A percentile compares a stretch with the other conserved stretches of the same genome.
phyloP scores from a whole-genome alignment of 2,888 invertebrate species.

The Drosophila acutilabella region DNA sequence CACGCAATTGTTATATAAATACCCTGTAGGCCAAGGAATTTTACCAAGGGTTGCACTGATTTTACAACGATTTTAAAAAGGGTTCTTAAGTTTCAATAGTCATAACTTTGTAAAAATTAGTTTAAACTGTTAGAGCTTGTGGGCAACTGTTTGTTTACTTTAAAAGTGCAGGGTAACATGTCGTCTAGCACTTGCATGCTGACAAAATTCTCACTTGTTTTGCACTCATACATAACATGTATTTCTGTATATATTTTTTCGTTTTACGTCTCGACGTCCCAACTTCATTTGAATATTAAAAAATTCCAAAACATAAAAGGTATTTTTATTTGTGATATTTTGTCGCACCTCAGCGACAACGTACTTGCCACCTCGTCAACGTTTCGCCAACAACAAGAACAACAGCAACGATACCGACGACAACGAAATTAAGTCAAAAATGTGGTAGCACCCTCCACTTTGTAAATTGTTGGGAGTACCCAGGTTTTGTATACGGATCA shows the following conservation, averaged over 20 bases:
- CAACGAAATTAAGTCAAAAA: slow-evolving; percentile 62
- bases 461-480: slow-evolving; percentile 6
- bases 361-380: slow-evolving; percentile 76
- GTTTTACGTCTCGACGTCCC: slow-evolving; percentile 26
- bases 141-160: no score
- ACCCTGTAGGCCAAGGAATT: slow-evolving; percentile 2
- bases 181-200: background rate
- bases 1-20: slow-evolving; percentile 34
- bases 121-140: no score
- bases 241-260: slow-evolving; percentile 4
- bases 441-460: slow-evolving; percentile 22
- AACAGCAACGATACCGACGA: slow-evolving; percentile 17
- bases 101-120: no score
- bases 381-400: slow-evolving; percentile 48
- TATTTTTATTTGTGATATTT: slow-evolving; percentile 81
- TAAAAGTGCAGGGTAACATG: slow-evolving; percentile 1
- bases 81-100: no score
- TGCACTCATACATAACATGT: background rate
- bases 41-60: no score
- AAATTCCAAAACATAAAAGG: slow-evolving; percentile 79
- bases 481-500: slow-evolving; percentile 41
- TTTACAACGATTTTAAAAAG: no score
- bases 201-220: slow-evolving; percentile 1
- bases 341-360: slow-evolving; percentile 83
- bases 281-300: slow-evolving; percentile 79